phyloP scores from a whole-genome alignment of 1,140 invertebrate genomes.

The Trichonephila clavata region DNA sequence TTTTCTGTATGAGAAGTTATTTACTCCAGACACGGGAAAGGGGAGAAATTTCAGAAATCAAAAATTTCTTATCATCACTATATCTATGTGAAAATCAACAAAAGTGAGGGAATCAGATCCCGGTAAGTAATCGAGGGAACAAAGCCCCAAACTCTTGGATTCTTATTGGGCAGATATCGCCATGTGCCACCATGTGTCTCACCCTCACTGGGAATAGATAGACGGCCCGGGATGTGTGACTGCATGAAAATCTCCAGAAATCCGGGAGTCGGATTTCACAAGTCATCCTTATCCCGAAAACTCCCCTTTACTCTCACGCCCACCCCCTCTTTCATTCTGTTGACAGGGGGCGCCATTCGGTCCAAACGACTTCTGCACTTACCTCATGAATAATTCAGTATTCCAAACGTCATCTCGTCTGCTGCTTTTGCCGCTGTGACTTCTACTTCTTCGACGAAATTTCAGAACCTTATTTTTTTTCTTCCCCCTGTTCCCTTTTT shows the following conservation, averaged over 20 bases:
- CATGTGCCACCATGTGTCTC: background rate
- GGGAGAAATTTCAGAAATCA: slow-evolving; percentile 5
- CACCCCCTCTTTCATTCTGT: slow-evolving; percentile 58
- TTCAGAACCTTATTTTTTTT: slow-evolving; percentile 73
- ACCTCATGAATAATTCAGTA: slow-evolving; percentile 73
- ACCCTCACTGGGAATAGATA: background rate
- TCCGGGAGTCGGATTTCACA: slow-evolving; percentile 76
- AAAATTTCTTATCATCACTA: slow-evolving; percentile 2
- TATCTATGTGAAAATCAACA: background rate
- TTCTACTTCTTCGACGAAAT: slow-evolving; percentile 74
- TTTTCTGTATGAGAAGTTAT: background rate
- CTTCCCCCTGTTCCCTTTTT: slow-evolving; percentile 3
- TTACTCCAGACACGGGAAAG: background rate
- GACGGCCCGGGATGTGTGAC: slow-evolving; percentile 41
- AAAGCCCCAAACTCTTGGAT: background rate
- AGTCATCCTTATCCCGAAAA: slow-evolving; percentile 75
- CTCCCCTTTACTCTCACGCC: background rate
- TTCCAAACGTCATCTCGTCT: slow-evolving; percentile 75
- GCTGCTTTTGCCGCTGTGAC: slow-evolving; percentile 67
- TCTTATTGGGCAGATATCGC: slow-evolving; percentile 44
- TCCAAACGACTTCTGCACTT: slow-evolving; percentile 75
- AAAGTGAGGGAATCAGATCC: background rate
- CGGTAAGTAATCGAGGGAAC: slow-evolving; percentile 19
- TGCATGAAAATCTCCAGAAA: slow-evolving; percentile 71
- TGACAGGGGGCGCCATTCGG: slow-evolving; percentile 75